phyloP scores from a whole-genome alignment of 2,113 vertebrate species.

The Argyrosomus japonicus region DNA sequence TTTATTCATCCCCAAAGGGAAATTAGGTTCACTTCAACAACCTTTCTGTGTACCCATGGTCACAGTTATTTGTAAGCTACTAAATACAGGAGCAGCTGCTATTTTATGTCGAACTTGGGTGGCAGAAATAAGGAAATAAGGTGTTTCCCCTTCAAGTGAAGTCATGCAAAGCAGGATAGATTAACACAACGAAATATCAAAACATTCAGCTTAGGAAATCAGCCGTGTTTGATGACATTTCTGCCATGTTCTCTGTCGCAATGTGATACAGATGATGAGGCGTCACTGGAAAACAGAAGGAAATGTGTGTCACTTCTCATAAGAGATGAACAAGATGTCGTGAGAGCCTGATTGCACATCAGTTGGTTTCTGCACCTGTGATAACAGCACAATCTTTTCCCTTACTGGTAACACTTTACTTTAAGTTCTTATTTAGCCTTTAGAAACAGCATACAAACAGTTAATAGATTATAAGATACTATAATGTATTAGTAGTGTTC shows the following conservation, averaged over 20 bases:
- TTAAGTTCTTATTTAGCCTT: background rate
- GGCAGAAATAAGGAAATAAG: constrained; percentile 18
- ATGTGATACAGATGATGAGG: background rate
- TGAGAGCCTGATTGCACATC: constrained; percentile 20
- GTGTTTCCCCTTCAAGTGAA: constrained; percentile 16
- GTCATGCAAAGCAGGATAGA: background rate
- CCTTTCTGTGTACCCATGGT: background rate
- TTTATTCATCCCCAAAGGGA: no score
- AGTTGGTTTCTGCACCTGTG: constrained; percentile 29
- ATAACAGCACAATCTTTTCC: background rate
- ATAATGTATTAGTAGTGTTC: background rate
- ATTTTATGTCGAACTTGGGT: background rate
- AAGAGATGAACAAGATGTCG: constrained; percentile 4
- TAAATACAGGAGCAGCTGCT: background rate
- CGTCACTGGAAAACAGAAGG: constrained; percentile 17
- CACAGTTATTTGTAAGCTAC: constrained; percentile 1
- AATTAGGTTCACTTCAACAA: no score
- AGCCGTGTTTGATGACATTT: constrained; percentile 23
- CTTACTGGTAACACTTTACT: background rate
- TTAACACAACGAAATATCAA: constrained; percentile 8
- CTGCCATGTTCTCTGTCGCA: background rate
- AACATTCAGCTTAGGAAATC: background rate
- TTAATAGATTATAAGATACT: background rate
- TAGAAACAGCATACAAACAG: background rate
- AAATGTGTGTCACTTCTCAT: background rate